Conservation (phyloP, 2,888 invertebrate species). For the Liopterus haemorrhoidalis region DNA sequence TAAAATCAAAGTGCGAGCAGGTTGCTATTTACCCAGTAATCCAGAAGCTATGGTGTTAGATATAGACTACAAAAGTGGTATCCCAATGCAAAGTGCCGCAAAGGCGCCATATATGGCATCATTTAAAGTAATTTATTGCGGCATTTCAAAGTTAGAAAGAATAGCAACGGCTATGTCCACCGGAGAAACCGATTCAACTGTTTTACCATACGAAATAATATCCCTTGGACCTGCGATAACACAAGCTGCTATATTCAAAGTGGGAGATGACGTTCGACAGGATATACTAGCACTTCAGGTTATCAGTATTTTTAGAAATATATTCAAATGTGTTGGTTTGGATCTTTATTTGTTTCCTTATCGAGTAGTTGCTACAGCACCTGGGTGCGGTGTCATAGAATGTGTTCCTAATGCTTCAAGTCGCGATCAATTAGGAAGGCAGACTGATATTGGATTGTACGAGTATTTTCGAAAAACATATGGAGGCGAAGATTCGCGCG, state of each 20-base stretch:
- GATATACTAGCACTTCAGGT: constrained; percentile 99
- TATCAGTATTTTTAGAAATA: constrained; percentile 93
- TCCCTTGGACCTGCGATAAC: constrained; percentile 67
- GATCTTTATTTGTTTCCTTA: constrained; percentile 95
- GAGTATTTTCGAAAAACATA: constrained; percentile 92
- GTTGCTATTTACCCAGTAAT: constrained; percentile 97
- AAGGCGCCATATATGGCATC: constrained; percentile 97
- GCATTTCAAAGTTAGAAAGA: constrained; percentile 84
- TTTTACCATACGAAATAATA: constrained; percentile 14
- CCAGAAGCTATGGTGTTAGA: constrained; percentile 97
- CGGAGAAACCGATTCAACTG: constrained; percentile 15
- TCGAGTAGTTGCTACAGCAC: constrained; percentile 91
- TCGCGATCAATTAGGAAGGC: constrained; percentile 93
- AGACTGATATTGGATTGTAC: constrained; percentile 94
- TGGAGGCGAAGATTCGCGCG: constrained; percentile 90
- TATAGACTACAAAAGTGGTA: constrained; percentile 94
- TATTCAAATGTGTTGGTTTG: constrained; percentile 88
- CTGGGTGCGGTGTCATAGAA: constrained; percentile 99
- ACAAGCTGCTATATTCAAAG: constrained; percentile 99
- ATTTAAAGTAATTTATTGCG: constrained; percentile 87
- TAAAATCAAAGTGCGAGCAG: constrained; percentile 82
- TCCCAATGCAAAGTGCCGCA: constrained; percentile 99
- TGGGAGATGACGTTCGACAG: constrained; percentile 96
- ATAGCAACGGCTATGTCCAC: constrained; percentile 64
- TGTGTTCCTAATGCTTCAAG: constrained; percentile 99